Base-by-base conservation (phyloP, 2,113 vertebrate genomes). In the Grammomys dolichurus region DNA sequence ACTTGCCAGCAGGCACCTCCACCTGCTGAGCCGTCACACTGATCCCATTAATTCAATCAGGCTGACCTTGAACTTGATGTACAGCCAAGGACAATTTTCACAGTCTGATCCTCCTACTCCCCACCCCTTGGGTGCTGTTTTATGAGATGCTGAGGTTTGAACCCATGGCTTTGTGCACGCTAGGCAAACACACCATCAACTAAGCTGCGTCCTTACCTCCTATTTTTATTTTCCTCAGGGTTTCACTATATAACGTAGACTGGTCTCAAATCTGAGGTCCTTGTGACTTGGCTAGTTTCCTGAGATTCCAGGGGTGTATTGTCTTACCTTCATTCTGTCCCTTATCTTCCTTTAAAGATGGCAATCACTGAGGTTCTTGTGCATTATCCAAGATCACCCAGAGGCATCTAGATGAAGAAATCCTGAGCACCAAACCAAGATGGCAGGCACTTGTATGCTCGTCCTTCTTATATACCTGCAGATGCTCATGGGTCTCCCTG, bases 401-500 rank as follows among this genome's bases (percentile, higher is more conserved):
- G 40, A 58, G 16, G n/a, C 67, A 70, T 43, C 31, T 5, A 26
- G 56, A 36, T 0, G 6, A 7, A 6, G n/a, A 33, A 36, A 33
- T n/a, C 56, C 3, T 33, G 48, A 91, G 5, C n/a, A 84, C 33
- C 81, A 67, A 46, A 31, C n/a, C 58, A 78, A 6, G 48, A 58
- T 24, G 36, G 2, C 2, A 3, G 20, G 20, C 31, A 24, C 56
- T 43, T 65, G 43, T 48, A n/a, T 36, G 19, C 14, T 56, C 11
- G 28, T n/a, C 51, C n/a, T 43, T 24, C 4, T 31, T 58, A 19
- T 26, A 36, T 10, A 48, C 51, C 89, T 60, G 33, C 24, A 43
- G 40, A 48, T 36, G 31, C n/a, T 56, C 65, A 0, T 0, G 36
- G 19, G 16, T 46, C 75, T 54, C 1, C 0, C 11, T 5, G 20